These are phyloP conservation scores for Homarus gammarus DNA, from an alignment of 2,888 invertebrate genomes.

Conservation along the genomic window DNA sequence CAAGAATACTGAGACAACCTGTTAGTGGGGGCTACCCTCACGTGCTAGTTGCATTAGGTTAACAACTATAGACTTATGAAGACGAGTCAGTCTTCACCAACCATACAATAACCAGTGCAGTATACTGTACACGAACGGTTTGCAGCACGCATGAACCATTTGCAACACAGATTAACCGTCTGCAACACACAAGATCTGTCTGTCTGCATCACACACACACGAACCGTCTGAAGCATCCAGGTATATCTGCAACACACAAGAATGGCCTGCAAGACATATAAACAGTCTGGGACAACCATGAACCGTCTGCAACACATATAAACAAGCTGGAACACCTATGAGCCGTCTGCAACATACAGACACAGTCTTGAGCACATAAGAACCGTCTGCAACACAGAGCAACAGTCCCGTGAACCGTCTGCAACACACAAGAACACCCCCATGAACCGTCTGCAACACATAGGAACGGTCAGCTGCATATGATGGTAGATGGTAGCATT, in stretches of 20 bases:
- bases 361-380: not conserved
- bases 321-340: not conserved
- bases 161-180: too few species aligned
- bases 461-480: not conserved
- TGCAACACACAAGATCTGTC: too few species aligned
- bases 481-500: too few species aligned
- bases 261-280: not conserved
- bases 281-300: not conserved
- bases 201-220: too few species aligned
- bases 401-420: too few species aligned
- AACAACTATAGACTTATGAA: not conserved
- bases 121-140: not conserved
- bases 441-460: not conserved
- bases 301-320: not conserved
- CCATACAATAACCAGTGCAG: not conserved
- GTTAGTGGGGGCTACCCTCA: not conserved
- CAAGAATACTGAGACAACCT: conserved; percentile 1
- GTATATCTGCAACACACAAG: not conserved
- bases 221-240: too few species aligned
- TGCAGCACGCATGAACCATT: not conserved
- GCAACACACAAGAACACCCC: not conserved
- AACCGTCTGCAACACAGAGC: not conserved
- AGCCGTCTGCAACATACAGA: not conserved
- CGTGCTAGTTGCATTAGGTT: not conserved
- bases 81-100: not conserved